These are phyloP conservation scores for Oligia fasciuncula DNA, from an alignment of 2,888 invertebrate genomes.

Conservation along the genomic window DNA sequence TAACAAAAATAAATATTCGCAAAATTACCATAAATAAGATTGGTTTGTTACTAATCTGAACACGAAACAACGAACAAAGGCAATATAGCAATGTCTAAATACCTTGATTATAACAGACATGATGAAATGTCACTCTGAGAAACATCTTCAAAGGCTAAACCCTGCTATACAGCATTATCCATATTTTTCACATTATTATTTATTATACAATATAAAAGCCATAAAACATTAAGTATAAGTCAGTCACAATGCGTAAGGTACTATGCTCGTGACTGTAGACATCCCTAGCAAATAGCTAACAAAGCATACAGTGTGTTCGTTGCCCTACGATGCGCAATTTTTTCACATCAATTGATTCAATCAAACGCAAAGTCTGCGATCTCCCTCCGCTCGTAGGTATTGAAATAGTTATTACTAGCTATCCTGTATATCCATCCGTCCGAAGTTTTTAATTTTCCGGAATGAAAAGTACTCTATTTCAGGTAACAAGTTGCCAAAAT, in stretches of 20 bases:
- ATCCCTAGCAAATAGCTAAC: background rate
- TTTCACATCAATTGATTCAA: constrained; percentile 49
- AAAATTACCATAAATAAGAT: background rate
- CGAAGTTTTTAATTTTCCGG: constrained; percentile 23
- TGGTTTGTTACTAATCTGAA: background rate
- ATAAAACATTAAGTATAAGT: background rate
- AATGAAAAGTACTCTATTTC: background rate
- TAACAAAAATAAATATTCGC: no score
- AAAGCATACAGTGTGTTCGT: background rate
- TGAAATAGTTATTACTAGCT: constrained; percentile 36
- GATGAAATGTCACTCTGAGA: no score
- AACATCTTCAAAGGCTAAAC: no score
- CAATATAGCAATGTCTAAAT: background rate
- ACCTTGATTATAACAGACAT: no score
- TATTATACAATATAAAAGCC: background rate
- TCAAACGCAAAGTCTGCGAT: constrained; percentile 25
- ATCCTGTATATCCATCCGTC: background rate
- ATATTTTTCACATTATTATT: no score
- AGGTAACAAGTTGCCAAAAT: background rate
- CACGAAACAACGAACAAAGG: background rate
- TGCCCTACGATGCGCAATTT: constrained; percentile 26
- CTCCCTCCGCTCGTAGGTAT: background rate
- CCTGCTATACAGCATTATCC: no score
- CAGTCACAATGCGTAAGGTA: background rate
- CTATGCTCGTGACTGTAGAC: background rate